Percentiles rank a stretch among this genome's conserved stretches.
Conservation (phyloP, 2,797 vertebrate species). For the Sebastes reedi region DNA sequence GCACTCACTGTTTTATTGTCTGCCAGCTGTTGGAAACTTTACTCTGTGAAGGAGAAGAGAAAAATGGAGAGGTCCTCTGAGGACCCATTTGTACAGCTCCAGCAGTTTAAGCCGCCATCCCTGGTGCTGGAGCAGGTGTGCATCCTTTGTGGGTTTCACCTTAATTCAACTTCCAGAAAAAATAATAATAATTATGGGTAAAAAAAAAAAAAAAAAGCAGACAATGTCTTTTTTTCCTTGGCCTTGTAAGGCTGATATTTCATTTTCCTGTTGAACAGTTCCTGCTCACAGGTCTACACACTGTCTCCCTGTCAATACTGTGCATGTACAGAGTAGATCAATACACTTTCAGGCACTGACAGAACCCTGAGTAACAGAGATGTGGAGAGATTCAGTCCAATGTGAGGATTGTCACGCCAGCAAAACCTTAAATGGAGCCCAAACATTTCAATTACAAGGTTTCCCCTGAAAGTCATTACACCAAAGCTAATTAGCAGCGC, state of each 20-base stretch:
- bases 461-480: conserved; percentile 50
- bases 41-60: conserved; percentile 64
- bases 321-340: conserved; percentile 45
- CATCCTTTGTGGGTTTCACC: conserved; percentile 50
- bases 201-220: not conserved
- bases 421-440: conserved; percentile 13
- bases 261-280: conserved; percentile 16
- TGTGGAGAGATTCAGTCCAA: conserved; percentile 29
- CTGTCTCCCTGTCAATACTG: conserved; percentile 44
- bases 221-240: not conserved
- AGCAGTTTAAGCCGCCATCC: conserved; percentile 58
- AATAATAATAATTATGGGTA: not conserved
- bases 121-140: conserved; percentile 61
- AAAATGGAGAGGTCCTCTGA: conserved; percentile 64
- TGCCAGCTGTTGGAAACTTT: conserved; percentile 77
- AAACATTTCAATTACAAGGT: conserved; percentile 42
- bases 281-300: conserved; percentile 30
- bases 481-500: conserved; percentile 54
- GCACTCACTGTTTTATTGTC: conserved; percentile 71
- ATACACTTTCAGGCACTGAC: conserved; percentile 32
- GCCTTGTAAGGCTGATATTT: conserved; percentile 26
- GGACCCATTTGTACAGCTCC: conserved; percentile 73
- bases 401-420: conserved; percentile 5
- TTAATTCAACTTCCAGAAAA: conserved; percentile 52
- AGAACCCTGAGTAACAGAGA: conserved; percentile 13